Base-by-base conservation (phyloP, 2,113 vertebrate species). In the Mesoclemmys tuberculata region DNA sequence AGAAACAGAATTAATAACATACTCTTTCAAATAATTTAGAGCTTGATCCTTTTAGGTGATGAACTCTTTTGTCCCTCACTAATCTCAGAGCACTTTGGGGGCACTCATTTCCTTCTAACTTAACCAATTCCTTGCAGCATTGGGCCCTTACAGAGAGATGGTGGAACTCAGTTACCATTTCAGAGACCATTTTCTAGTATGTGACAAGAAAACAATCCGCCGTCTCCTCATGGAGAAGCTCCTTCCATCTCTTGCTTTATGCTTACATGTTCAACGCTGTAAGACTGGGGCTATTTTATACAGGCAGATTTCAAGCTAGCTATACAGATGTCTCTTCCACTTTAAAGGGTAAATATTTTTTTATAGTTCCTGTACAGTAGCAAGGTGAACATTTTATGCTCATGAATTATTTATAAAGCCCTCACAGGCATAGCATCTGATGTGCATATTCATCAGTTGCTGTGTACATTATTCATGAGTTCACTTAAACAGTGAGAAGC, bases 371-470 rank as follows among this genome's bases (percentile, higher is more conserved):
- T 88, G 82, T 90, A 88, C 89, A 87, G 90, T 96, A 94, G 94
- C 92, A 97, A 98, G 97, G 97, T 98, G 96, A 97, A 94, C 94
- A 94, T 96, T 97, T 97, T 95, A 93, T 44, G 64, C 87, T 93
- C 96, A 98, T 98, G 97, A 97, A 98, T 98, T 97, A 98, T 98
- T 97, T 97, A 98, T 96, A 80, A 92, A 89, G 92, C 88, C 96
- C 96, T 97, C 93, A 93, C 96, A 97, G 97, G 95, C 97, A 97
- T 97, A 96, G 92, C 97, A 96, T 95, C 80, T 95, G 44, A 5
- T 64, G 81, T 98, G 98, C 96, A 98, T 98, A 98, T 98, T 98
- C 98, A 98, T 98, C 96, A 98, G 96, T 88, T 84, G 75, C 44
- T 29, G 19, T 38, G 96, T 98, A 94, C 97, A 97, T 98, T 98